phyloP scores from a whole-genome alignment of 2,888 invertebrate species.

The Artemia sp. region DNA sequence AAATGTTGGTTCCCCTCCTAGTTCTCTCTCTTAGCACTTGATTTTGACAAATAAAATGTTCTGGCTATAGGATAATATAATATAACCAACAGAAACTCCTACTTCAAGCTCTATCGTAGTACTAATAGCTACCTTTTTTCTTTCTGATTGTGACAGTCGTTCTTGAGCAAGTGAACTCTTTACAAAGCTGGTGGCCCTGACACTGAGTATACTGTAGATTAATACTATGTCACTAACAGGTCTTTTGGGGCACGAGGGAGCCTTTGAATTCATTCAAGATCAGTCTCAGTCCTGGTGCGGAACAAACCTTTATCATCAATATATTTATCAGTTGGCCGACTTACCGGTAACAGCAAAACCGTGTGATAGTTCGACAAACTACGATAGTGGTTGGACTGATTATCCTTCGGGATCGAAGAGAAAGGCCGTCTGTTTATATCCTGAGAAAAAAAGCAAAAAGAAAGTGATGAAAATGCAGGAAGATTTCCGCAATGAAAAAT shows the following conservation, averaged over 20 bases:
- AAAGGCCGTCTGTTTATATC: background rate
- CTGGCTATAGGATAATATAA: background rate
- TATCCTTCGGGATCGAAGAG: conserved; percentile 9
- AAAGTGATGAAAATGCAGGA: too few species aligned
- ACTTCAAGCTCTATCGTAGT: background rate
- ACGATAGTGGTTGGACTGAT: background rate
- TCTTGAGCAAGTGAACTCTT: conserved; percentile 13
- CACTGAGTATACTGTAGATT: conserved; percentile 11
- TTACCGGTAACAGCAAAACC: background rate
- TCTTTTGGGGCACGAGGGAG: conserved; percentile 14
- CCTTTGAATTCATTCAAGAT: background rate
- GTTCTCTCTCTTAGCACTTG: background rate
- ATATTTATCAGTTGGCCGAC: conserved; percentile 9
- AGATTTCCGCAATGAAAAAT: too few species aligned
- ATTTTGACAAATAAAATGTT: conserved; percentile 8
- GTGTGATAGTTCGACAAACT: background rate
- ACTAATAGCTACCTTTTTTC: background rate
- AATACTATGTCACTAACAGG: conserved; percentile 15
- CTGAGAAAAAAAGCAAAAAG: too few species aligned
- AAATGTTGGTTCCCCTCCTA: background rate
- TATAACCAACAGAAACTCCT: conserved; percentile 9
- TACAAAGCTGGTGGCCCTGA: conserved; percentile 12
- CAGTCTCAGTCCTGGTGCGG: background rate
- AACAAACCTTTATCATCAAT: conserved; percentile 1
- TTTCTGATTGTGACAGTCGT: conserved; percentile 2